Percentiles rank a stretch among this genome's conserved stretches.
phyloP scores from a whole-genome alignment of 2,888 invertebrate species.

The Tholera decimalis region DNA sequence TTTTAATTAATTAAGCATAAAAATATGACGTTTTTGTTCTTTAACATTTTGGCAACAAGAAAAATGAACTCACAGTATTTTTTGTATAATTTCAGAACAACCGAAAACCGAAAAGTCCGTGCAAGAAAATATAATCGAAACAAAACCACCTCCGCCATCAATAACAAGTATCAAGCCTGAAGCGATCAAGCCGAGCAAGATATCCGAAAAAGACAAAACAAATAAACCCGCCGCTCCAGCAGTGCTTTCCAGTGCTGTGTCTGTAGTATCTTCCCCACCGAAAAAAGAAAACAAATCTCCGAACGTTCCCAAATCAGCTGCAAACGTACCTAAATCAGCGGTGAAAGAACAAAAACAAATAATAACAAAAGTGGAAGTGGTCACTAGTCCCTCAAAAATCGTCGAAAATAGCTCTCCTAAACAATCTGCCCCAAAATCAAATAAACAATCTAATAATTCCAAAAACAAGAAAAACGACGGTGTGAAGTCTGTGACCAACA shows the following conservation, averaged over 20 bases:
- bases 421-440: slow-evolving; percentile 74
- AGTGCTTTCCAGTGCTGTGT: slow-evolving; percentile 83
- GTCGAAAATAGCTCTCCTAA: slow-evolving; percentile 81
- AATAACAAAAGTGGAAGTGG: slow-evolving; percentile 91
- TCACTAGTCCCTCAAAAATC: slow-evolving; percentile 89
- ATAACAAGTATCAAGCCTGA: slow-evolving; percentile 84
- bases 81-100: slow-evolving; percentile 79
- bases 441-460: slow-evolving; percentile 73
- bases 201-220: slow-evolving; percentile 82
- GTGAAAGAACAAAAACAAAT: slow-evolving; percentile 87
- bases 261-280: slow-evolving; percentile 81
- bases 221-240: slow-evolving; percentile 82
- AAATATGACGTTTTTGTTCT: no score
- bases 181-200: slow-evolving; percentile 87
- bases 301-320: slow-evolving; percentile 86
- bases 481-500: slow-evolving; percentile 82
- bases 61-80: slow-evolving; percentile 38
- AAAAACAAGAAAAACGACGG: slow-evolving; percentile 81
- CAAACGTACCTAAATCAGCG: slow-evolving; percentile 86
- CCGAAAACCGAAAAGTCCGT: slow-evolving; percentile 85
- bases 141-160: slow-evolving; percentile 85
- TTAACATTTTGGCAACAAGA: no score
- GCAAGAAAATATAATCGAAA: slow-evolving; percentile 88
- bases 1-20: background rate
- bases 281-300: slow-evolving; percentile 87